phyloP scores from a whole-genome alignment of 1,140 invertebrate genomes.

The Pseudomyrmex pallidus region DNA sequence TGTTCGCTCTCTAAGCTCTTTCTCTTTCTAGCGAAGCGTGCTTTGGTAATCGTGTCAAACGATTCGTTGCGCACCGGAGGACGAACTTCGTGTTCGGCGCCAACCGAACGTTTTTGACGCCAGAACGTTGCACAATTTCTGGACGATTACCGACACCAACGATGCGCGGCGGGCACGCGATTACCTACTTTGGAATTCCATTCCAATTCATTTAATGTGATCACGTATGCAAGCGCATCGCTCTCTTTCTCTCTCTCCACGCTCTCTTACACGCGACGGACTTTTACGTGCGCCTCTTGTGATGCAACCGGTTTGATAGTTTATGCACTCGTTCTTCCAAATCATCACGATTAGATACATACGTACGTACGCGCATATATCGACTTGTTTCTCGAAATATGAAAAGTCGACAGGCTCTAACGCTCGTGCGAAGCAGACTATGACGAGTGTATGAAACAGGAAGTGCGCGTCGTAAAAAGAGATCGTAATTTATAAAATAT shows the following conservation, averaged over 20 bases:
- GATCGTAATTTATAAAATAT: too few species aligned
- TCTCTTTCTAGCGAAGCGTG: not conserved
- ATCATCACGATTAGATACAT: constrained; percentile 3
- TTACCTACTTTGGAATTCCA: constrained; percentile 67
- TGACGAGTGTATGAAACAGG: constrained; percentile 61
- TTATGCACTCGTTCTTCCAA: constrained; percentile 27
- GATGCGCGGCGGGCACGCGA: constrained; percentile 63
- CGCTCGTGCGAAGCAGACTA: constrained; percentile 67
- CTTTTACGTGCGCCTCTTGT: not conserved
- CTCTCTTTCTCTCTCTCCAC: constrained; percentile 45
- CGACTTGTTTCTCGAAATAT: constrained; percentile 1
- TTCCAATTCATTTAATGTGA: constrained; percentile 71
- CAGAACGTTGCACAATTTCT: constrained; percentile 57
- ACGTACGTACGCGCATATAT: not conserved
- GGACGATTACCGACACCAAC: constrained; percentile 47
- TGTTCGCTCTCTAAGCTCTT: not conserved
- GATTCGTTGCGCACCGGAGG: not conserved
- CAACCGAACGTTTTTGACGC: constrained; percentile 20
- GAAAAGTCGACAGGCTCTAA: constrained; percentile 54
- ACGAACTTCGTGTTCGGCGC: constrained; percentile 9
- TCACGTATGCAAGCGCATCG: constrained; percentile 64
- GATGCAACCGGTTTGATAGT: constrained; percentile 56
- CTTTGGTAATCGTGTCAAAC: constrained; percentile 12
- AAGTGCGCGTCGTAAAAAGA: constrained; percentile 28
- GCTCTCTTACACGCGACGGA: not conserved